These are phyloP conservation scores for Hypsibius dujardini DNA, from an alignment of 1,140 invertebrate genomes.

Conservation along the genomic window DNA sequence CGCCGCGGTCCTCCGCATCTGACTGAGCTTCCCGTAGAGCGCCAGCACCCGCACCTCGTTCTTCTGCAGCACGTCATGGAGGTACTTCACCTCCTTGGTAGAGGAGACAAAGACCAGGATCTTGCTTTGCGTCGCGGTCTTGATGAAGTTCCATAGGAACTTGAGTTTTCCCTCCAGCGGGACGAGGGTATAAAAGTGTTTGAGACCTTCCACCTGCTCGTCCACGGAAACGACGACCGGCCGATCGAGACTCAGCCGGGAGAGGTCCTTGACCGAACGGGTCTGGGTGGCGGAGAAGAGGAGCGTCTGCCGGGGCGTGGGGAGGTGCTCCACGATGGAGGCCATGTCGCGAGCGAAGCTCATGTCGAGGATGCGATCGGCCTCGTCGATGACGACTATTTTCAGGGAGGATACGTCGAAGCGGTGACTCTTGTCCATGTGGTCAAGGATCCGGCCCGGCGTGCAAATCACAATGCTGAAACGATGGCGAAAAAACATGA, in stretches of 20 bases:
- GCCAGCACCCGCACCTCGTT: slow-evolving; percentile 63
- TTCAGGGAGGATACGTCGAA: slow-evolving; percentile 67
- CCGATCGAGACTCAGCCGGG: slow-evolving; percentile 70
- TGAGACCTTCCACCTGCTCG: slow-evolving; percentile 18
- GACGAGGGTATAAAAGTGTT: slow-evolving; percentile 67
- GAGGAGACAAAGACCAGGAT: slow-evolving; percentile 80
- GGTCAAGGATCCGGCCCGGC: slow-evolving; percentile 80
- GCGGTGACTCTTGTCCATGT: slow-evolving; percentile 88
- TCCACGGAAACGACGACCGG: slow-evolving; percentile 39
- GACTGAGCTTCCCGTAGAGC: slow-evolving; percentile 77
- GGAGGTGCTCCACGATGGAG: slow-evolving; percentile 81
- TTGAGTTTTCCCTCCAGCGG: slow-evolving; percentile 75
- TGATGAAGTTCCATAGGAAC: slow-evolving; percentile 90
- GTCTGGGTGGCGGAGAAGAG: slow-evolving; percentile 99
- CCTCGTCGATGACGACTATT: slow-evolving; percentile 80
- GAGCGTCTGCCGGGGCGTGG: slow-evolving; percentile 66
- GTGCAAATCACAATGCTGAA: slow-evolving; percentile 93
- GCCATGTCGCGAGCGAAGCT: slow-evolving; percentile 83
- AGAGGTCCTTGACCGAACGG: slow-evolving; percentile 72
- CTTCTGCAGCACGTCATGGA: slow-evolving; percentile 72
- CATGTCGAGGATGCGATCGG: slow-evolving; percentile 83
- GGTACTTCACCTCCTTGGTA: slow-evolving; percentile 87
- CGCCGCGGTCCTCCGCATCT: slow-evolving; percentile 65
- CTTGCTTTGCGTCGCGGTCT: slow-evolving; percentile 74
- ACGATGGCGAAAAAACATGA: slow-evolving; percentile 36